Base-by-base conservation (phyloP, 1,140 invertebrate genomes). In the Trissolcus basalis region DNA sequence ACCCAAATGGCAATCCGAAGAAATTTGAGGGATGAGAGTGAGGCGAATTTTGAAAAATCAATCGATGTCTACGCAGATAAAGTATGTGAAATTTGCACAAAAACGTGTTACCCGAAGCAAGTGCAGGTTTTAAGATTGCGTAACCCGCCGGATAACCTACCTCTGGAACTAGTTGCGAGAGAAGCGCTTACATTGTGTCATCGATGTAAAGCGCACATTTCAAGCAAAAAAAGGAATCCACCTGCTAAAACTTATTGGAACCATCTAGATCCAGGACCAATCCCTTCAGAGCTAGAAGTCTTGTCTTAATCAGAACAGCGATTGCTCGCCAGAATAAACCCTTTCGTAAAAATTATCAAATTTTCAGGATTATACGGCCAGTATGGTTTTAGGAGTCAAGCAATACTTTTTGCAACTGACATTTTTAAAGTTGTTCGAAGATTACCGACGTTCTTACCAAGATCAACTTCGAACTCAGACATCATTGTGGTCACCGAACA, bases 241-340 rank as follows among this genome's bases (percentile, higher is more conserved):
- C 60, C 60, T 44, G 0, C 49, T 32, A 63, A 63, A 39, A 19
- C 49, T 16, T 63, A 63, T 11, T 63, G 50, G 50, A 63, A 63
- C 41, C 6, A 63, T 45, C 45, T 63, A 36, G 41, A 63, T 10
- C 60, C 60, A 16, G 60, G 61, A 0, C 12, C 39, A 9, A 55
- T 64, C 41, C 51, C 61, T 15, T 32, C 32, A 41, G 61, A 55
- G 48, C 54, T 64, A 39, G 5, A 47, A n/a, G n/a, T 10, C 9
- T 50, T 64, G 14, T 48, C 50, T 39, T 41, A 64, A 41, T 11
- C 61, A 39, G 61, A 64, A 49, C 43, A 39, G 32, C 61, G 61
- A 13, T n/a, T 55, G 8, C 16, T 64, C 8, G 6, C 60, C 10
- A 10, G 61, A 11, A 64, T 64, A 39, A 1, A 64, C 14, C 51